Conservation (phyloP, 2,113 vertebrate species). For the Aythya baeri region DNA sequence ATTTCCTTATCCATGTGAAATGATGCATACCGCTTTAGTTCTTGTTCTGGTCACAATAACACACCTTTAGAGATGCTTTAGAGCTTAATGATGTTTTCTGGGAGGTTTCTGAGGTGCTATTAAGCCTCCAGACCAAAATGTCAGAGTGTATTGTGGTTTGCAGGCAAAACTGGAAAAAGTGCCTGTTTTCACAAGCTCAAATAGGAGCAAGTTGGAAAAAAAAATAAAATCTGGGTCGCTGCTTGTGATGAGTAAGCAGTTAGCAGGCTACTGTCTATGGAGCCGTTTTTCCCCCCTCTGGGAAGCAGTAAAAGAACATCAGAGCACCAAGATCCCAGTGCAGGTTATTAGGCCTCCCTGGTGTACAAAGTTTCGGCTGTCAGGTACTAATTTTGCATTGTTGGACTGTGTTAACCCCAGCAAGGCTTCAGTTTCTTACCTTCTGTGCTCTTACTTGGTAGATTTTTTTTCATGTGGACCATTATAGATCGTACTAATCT, state of each 20-base stretch:
- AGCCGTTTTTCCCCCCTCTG: background rate
- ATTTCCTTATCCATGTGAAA: background rate
- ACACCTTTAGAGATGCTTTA: background rate
- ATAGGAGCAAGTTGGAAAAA: background rate
- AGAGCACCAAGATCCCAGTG: conserved; percentile 35
- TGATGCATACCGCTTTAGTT: background rate
- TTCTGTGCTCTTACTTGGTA: background rate
- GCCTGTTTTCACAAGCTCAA: conserved; percentile 25
- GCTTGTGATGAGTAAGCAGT: conserved; percentile 55
- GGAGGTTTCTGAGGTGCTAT: background rate
- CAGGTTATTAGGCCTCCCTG: conserved; percentile 31
- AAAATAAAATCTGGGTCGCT: conserved; percentile 55
- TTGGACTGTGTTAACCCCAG: background rate
- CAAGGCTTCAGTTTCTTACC: background rate
- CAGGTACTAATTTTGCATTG: background rate
- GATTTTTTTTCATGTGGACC: background rate
- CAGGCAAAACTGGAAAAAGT: conserved; percentile 22
- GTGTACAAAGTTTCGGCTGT: background rate
- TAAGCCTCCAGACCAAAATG: conserved; percentile 12
- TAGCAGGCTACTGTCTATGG: background rate
- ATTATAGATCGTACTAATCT: background rate
- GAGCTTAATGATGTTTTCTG: background rate
- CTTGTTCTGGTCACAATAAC: background rate
- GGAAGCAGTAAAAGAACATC: conserved; percentile 12
- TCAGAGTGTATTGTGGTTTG: background rate